phyloP scores from a whole-genome alignment of 2,888 invertebrate genomes.

The Noctuana brunneofusca region DNA sequence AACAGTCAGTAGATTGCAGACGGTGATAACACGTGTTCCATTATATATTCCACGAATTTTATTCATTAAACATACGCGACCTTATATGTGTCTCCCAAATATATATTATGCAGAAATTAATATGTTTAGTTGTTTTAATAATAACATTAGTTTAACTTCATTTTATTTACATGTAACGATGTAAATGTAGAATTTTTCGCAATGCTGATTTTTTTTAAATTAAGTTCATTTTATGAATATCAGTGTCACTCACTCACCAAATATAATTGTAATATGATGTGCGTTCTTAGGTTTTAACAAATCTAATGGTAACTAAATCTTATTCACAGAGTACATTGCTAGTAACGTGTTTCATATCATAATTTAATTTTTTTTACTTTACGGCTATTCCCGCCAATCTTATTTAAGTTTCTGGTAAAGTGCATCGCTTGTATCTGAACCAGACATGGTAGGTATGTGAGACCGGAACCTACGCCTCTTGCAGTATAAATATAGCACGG shows the following conservation, averaged over 20 bases:
- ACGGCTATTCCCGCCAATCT: slow-evolving; percentile 50
- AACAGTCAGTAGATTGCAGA: slow-evolving; percentile 60
- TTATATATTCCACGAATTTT: slow-evolving; percentile 55
- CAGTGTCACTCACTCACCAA: no score
- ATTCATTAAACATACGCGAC: slow-evolving; percentile 44
- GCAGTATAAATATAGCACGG: slow-evolving; percentile 70
- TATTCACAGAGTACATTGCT: not conserved
- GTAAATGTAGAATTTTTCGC: no score
- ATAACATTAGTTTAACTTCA: not conserved
- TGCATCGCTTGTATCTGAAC: slow-evolving; percentile 41
- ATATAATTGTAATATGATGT: no score
- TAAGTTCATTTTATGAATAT: no score
- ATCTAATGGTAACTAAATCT: not conserved
- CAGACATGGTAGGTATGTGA: slow-evolving; percentile 49
- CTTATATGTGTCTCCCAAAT: slow-evolving; percentile 25
- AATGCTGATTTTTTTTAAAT: not conserved
- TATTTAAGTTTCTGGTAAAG: slow-evolving; percentile 47
- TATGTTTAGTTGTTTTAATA: slow-evolving; percentile 28
- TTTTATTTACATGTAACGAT: not conserved
- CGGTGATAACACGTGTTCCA: slow-evolving; percentile 54
- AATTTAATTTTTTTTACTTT: not conserved
- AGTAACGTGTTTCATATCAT: no score
- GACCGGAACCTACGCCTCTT: slow-evolving; percentile 74
- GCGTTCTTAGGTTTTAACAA: no score
- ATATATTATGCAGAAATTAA: slow-evolving; percentile 24